A percentile compares a stretch with the other conserved stretches of the same genome.
These are phyloP conservation scores for Latrodectus hesperus DNA, from an alignment of 2,888 invertebrate genomes.

Conservation along the genomic window DNA sequence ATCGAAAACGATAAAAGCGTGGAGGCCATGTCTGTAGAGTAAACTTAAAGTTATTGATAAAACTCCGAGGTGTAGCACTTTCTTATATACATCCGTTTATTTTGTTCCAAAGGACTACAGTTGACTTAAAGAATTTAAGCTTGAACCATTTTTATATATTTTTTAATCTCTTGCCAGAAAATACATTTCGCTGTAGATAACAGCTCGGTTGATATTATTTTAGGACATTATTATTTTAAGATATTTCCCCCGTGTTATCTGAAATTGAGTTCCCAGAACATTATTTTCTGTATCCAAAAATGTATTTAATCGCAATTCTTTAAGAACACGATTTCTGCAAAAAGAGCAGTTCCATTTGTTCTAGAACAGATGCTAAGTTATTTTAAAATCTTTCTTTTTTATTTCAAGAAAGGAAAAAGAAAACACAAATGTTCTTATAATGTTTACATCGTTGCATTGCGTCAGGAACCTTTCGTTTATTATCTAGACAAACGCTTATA, in stretches of 20 bases:
- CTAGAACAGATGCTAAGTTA: too few species aligned
- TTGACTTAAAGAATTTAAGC: slow-evolving; percentile 3
- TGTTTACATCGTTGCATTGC: too few species aligned
- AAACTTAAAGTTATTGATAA: slow-evolving; percentile 1
- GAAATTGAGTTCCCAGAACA: too few species aligned
- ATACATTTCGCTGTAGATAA: neutral
- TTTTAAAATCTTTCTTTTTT: too few species aligned
- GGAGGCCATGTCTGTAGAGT: neutral
- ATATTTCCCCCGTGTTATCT: neutral
- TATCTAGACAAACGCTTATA: too few species aligned
- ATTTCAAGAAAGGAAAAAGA: too few species aligned
- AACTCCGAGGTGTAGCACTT: neutral
- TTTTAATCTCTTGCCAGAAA: neutral
- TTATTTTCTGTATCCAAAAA: too few species aligned
- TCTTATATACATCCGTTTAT: slow-evolving; percentile 2
- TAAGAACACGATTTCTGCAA: too few species aligned
- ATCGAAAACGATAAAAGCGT: neutral
- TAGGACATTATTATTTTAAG: neutral
- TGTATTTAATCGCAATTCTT: too few species aligned
- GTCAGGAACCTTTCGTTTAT: too few species aligned
- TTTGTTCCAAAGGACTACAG: neutral
- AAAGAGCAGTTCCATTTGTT: too few species aligned
- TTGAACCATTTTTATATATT: neutral
- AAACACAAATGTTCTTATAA: too few species aligned
- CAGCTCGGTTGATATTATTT: neutral